Evolutionary conservation across 2,888 invertebrate species (phyloP).

Genomic region (Drosophila gaucha): DNA sequence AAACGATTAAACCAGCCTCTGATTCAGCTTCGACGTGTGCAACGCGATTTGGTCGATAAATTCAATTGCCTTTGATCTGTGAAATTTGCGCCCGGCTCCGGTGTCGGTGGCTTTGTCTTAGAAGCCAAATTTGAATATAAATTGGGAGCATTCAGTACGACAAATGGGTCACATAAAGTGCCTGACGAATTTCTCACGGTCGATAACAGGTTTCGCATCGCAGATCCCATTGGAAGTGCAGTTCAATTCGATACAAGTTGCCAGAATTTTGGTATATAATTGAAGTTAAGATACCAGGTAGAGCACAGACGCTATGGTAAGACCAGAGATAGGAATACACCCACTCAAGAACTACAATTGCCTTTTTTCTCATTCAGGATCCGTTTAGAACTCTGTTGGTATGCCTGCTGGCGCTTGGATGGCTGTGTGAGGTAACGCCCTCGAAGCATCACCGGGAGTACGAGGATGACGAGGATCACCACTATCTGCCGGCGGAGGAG

Average conservation of each 20-base stretch:
- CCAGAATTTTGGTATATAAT: slow-evolving; percentile 58
- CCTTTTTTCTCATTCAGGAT: slow-evolving; percentile 32
- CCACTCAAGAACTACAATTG: neutral
- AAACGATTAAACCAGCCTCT: slow-evolving; percentile 14
- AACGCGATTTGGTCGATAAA: slow-evolving; percentile 45
- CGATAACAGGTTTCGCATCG: slow-evolving; percentile 60
- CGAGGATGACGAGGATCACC: slow-evolving; percentile 51
- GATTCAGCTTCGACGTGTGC: slow-evolving; percentile 11
- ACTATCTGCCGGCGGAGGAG: slow-evolving; percentile 57
- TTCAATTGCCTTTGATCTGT: slow-evolving; percentile 54
- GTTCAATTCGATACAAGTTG: slow-evolving; percentile 6
- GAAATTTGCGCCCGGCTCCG: slow-evolving; percentile 34
- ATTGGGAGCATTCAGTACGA: slow-evolving; percentile 56
- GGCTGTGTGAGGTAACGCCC: slow-evolving; percentile 56
- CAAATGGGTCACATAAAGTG: slow-evolving; percentile 64
- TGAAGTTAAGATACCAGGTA: slow-evolving; percentile 29
- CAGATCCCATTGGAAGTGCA: slow-evolving; percentile 35
- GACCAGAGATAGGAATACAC: slow-evolving; percentile 20
- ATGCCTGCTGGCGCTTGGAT: slow-evolving; percentile 40
- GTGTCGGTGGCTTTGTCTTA: slow-evolving; percentile 26
- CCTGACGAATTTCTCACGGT: slow-evolving; percentile 66
- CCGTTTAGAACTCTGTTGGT: slow-evolving; percentile 36
- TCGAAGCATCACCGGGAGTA: slow-evolving; percentile 48
- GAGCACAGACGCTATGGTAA: slow-evolving; percentile 60
- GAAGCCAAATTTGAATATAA: slow-evolving; percentile 50